phyloP scores from a whole-genome alignment of 2,797 vertebrate genomes.

The Galagoides demidoff region DNA sequence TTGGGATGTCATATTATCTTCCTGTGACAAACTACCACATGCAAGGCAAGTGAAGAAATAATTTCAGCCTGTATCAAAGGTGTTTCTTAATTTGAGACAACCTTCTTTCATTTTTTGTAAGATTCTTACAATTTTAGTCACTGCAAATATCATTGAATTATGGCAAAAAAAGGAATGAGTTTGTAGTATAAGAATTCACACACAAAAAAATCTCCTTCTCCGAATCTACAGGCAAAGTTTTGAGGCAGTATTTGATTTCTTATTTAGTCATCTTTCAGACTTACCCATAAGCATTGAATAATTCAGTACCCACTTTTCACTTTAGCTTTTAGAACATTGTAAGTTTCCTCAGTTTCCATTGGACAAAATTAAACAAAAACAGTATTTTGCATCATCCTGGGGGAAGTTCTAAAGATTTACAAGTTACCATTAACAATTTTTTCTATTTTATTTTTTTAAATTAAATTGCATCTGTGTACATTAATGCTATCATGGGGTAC shows the following conservation, averaged over 20 bases:
- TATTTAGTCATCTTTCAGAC: neutral
- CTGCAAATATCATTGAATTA: neutral
- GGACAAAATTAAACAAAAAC: neutral
- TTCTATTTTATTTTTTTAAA: too few species aligned
- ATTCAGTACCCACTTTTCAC: neutral
- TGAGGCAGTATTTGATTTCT: rapidly evolving
- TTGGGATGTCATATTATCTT: neutral
- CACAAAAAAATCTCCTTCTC: neutral
- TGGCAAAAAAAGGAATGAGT: neutral
- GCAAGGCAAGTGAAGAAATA: neutral
- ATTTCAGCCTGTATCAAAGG: neutral
- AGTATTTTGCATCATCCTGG: neutral
- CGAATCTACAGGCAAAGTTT: neutral
- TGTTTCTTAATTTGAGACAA: neutral
- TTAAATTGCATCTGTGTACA: too few species aligned
- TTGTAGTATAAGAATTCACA: neutral
- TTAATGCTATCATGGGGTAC: too few species aligned
- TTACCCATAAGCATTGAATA: neutral
- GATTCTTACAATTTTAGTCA: neutral
- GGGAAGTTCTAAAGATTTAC: neutral
- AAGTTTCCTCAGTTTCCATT: neutral
- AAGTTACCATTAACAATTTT: neutral
- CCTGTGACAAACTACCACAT: neutral
- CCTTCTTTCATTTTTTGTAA: neutral
- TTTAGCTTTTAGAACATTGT: neutral